Conservation (phyloP, 2,113 vertebrate genomes). For the Meriones unguiculatus region DNA sequence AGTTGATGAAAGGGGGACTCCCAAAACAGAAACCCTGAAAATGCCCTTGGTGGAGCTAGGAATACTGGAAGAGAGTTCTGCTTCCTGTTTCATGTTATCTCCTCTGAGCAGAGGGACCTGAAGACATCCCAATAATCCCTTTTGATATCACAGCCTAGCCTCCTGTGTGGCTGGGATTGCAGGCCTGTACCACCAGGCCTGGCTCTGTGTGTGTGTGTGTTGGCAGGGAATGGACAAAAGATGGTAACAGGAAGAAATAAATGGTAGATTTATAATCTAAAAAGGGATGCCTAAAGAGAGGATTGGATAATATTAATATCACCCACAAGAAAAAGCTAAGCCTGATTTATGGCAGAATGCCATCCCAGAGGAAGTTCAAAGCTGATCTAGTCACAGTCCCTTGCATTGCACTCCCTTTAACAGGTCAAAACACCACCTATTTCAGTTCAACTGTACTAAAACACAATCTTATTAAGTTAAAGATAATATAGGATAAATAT, state of each 20-base stretch:
- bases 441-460: neutral
- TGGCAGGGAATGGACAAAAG: neutral
- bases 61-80: neutral
- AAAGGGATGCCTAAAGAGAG: neutral
- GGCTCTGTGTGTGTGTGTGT: neutral
- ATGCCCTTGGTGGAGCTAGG: neutral
- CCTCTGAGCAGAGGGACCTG: neutral
- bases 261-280: neutral
- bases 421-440: neutral
- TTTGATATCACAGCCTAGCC: neutral
- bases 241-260: neutral
- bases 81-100: neutral
- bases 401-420: neutral
- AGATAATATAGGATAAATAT: too few relatives aligned
- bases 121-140: neutral
- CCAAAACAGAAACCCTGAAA: neutral
- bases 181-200: neutral
- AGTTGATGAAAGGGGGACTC: too few relatives aligned
- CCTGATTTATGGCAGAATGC: neutral
- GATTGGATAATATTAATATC: neutral
- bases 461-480: conserved; percentile 7
- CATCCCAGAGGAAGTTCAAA: neutral
- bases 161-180: neutral
- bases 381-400: neutral
- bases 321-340: neutral